Percentiles rank a stretch among this genome's conserved stretches.
phyloP scores from a whole-genome alignment of 2,888 invertebrate species.

The Drosophila peninsularis region DNA sequence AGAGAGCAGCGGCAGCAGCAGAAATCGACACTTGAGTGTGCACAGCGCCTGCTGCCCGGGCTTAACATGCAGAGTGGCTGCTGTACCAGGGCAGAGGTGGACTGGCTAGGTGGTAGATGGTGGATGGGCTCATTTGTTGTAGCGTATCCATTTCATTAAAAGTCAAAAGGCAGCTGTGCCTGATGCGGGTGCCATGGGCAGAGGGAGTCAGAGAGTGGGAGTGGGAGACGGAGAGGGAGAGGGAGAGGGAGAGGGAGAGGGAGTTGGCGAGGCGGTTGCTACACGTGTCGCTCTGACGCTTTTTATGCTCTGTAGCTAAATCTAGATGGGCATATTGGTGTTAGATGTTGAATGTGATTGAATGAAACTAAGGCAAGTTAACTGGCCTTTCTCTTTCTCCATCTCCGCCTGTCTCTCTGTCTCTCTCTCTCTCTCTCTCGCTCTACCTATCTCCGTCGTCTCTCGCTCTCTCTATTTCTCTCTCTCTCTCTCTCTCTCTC shows the following conservation, averaged over 20 bases:
- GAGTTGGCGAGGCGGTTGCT: slow-evolving; percentile 28
- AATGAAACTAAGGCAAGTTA: too few relatives aligned
- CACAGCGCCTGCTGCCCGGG: slow-evolving; percentile 13
- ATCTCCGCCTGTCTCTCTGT: too few relatives aligned
- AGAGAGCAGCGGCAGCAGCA: slow-evolving; percentile 55
- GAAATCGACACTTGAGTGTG: slow-evolving; percentile 68
- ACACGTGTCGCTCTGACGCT: slow-evolving; percentile 74
- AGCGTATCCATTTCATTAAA: slow-evolving; percentile 79
- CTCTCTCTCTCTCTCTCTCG: too few relatives aligned
- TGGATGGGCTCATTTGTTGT: slow-evolving; percentile 39
- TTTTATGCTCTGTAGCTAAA: slow-evolving; percentile 30
- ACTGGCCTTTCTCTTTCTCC: too few relatives aligned
- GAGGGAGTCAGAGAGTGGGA: not conserved
- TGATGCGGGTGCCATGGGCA: slow-evolving; percentile 42
- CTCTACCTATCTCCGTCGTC: too few relatives aligned
- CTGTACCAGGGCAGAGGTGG: not conserved
- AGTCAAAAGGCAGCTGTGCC: slow-evolving; percentile 68
- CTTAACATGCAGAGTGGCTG: slow-evolving; percentile 8
- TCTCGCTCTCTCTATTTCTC: too few relatives aligned
- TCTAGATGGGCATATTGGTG: not conserved
- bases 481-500: too few relatives aligned
- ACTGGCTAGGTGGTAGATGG: slow-evolving; percentile 1
- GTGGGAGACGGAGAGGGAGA: too few relatives aligned
- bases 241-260: not conserved
- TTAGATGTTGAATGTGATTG: too few relatives aligned